Evolutionary conservation across 2,888 invertebrate species (phyloP), one percentile per base, ranked within the genome.

Genomic region (Oeneis ivallda): DNA sequence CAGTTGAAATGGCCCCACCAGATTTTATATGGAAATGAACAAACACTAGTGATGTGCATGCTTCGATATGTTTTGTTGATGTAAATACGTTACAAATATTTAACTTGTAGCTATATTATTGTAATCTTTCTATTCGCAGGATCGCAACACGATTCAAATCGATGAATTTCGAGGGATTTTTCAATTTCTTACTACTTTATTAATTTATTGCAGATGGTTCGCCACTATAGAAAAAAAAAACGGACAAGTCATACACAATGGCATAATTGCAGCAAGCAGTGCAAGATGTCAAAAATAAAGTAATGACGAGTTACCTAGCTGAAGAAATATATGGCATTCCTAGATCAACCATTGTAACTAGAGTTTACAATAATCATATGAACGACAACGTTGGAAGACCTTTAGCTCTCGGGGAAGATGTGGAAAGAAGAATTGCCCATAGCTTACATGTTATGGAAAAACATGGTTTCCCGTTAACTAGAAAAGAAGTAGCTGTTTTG

Each of bases 141-240:
- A 47, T 47, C 47, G 47, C 47, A 47, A 47, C 47, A 47, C 47
- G 47, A 47, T 47, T 47, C 47, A 47, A 47, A 47, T 47, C 47
- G 47, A 47, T 47, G 47, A 47, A 47, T 47, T 47, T 47, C 47
- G 47, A 47, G 47, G 17, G 47, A 47, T 47, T 47, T 47, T 47
- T 47, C 47, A 47, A 47, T 17, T 47, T 47, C 9, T 47, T 47
- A 47, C 47, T 47, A 47, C 47, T 47, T 47, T 47, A 47, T 47
- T 47, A 47, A 47, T 47, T 47, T 47, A 47, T 47, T 47, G 47
- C 47, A 47, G 47, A 17, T 47, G 47, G 47, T 47, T 47, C 47
- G 47, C 47, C 47, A 47, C 47, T 47, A 47, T 47, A 47, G 47
- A 47, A 47, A 47, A 47, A n/a, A n/a, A 47, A 47, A 17, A 47